Evolutionary conservation across 2,888 invertebrate genomes (phyloP).

Genomic region (Eulithis testata): DNA sequence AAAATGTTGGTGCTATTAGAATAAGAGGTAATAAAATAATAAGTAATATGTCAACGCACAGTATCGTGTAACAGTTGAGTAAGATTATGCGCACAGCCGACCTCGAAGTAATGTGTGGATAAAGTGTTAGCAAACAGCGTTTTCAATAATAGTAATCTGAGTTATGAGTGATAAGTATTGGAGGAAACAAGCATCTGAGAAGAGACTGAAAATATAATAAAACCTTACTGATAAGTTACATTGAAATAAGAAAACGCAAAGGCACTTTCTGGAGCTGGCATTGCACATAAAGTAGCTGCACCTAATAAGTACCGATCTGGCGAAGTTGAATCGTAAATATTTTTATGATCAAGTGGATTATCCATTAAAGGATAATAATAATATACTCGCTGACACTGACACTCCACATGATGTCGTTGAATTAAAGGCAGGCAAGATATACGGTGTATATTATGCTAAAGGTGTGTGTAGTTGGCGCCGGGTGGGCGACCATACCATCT

Average conservation of each 20-base stretch:
- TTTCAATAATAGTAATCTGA: background rate
- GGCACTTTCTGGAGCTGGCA: slow-evolving; percentile 10
- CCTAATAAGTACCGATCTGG: slow-evolving; percentile 20
- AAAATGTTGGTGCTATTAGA: background rate
- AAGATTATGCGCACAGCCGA: slow-evolving; percentile 33
- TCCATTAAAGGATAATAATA: slow-evolving; percentile 29
- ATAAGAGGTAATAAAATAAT: background rate
- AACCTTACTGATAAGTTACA: background rate
- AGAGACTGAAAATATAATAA: no score
- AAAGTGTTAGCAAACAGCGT: slow-evolving; percentile 26
- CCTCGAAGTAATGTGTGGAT: slow-evolving; percentile 22
- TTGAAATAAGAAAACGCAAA: slow-evolving; percentile 7
- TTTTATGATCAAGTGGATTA: slow-evolving; percentile 28
- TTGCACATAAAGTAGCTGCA: slow-evolving; percentile 9
- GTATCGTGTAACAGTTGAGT: slow-evolving; percentile 31
- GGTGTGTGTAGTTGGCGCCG: slow-evolving; percentile 56
- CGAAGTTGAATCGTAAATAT: slow-evolving; percentile 21
- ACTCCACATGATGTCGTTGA: slow-evolving; percentile 39
- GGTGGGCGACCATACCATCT: slow-evolving; percentile 74
- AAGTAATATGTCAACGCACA: slow-evolving; percentile 25
- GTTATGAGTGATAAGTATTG: no score
- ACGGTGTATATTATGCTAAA: slow-evolving; percentile 39
- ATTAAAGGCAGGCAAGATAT: slow-evolving; percentile 22
- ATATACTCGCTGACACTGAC: slow-evolving; percentile 45
- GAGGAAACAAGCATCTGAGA: no score